Base-by-base conservation (phyloP, 1,140 invertebrate species). In the Pachyrhynchus sulphureomaculatus region DNA sequence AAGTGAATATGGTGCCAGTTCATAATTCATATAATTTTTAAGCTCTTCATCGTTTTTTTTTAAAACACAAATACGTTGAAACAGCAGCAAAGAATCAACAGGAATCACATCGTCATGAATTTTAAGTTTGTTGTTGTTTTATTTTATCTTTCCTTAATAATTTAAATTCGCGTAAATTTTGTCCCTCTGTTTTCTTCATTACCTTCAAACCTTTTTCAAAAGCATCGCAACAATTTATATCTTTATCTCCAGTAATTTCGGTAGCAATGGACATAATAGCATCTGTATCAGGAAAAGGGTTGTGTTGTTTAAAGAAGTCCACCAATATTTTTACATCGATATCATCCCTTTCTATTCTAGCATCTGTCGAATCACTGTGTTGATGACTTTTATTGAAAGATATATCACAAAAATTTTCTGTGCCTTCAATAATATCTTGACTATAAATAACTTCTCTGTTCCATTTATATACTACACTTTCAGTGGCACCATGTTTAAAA, bases 1-100 rank as follows among this genome's bases (percentile, higher is more conserved):
- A 55, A 65, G 60, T n/a, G 68, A 64, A 71, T 67, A 71, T 23
- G 64, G 61, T 42, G 64, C 66, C 42, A 71, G 48, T 69, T 71
- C 59, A 34, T 68, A 68, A 62, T 34, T 68, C 66, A 70, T 54
- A 48, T 71, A 68, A 18, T 36, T 64, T 65, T 65, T 37, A 2
- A 70, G 57, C 49, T 70, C 56, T 67, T 72, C 59, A 33, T 29
- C 3, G 17, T n/a, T n/a, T n/a, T 68, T 67, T 72, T 69, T 29
- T 44, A 3, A 48, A 17, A 70, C 56, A 15, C 51, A 65, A 47
- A 69, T 70, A 52, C 65, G 48, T 39, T 72, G 60, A 63, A 70
- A 72, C 21, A 70, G 26, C 36, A 72, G 36, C 13, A 68, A 41
- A 53, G 68, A 61, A 62, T 68, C 64, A 62, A 72, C 41, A 26